phyloP scores from a whole-genome alignment of 2,113 vertebrate species.

The Ellobius talpinus region DNA sequence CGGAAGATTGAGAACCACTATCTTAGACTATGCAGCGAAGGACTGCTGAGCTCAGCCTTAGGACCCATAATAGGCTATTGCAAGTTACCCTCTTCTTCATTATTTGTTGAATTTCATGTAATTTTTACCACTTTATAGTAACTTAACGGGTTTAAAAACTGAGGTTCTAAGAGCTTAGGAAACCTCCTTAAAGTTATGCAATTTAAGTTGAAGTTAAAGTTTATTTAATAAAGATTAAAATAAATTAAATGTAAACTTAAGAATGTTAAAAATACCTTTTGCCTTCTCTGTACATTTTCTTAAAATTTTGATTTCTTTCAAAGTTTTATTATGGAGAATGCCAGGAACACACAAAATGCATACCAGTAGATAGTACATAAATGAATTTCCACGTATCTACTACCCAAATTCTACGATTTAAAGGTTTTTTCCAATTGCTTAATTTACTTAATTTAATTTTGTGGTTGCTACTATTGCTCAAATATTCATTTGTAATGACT shows the following conservation, averaged over 20 bases:
- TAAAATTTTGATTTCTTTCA: slow-evolving; percentile 10
- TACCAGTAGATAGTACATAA: background rate
- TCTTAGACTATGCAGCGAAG: background rate
- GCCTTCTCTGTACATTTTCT: background rate
- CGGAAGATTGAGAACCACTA: background rate
- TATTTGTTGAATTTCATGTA: background rate
- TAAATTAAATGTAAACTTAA: background rate
- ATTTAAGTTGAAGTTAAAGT: background rate
- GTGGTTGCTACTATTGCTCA: background rate
- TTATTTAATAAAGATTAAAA: background rate
- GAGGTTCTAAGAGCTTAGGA: background rate
- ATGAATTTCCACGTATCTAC: background rate
- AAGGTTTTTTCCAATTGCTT: background rate
- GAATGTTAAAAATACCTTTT: background rate
- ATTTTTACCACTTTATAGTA: background rate
- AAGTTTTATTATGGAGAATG: background rate
- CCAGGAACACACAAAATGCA: background rate
- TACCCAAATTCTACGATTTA: background rate
- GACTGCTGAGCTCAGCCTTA: background rate
- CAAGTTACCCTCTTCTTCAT: background rate
- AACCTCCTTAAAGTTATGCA: background rate
- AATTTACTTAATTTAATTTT: background rate
- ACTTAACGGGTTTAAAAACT: slow-evolving; percentile 11
- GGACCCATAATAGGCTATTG: background rate
- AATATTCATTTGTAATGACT: background rate